phyloP scores from a whole-genome alignment of 2,797 vertebrate species.

The Gadopsis bispinosus region DNA sequence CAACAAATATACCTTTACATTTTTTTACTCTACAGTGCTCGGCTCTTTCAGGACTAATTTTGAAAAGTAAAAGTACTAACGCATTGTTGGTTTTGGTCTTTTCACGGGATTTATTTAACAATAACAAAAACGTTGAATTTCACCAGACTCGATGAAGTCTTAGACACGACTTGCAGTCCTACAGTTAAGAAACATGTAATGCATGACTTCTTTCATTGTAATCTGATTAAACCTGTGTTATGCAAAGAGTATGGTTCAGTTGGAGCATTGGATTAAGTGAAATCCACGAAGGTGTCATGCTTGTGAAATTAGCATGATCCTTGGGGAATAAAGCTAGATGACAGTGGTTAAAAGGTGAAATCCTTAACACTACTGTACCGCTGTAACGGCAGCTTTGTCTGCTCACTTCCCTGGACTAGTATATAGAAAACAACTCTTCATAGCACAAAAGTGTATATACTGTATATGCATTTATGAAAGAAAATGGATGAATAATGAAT shows the following conservation, averaged over 20 bases:
- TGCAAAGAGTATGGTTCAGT: background rate
- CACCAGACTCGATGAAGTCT: no score
- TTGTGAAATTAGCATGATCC: background rate
- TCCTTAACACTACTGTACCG: background rate
- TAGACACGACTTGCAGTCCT: background rate
- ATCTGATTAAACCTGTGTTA: background rate
- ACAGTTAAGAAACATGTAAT: background rate
- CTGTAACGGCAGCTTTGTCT: background rate
- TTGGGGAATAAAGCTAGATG: background rate
- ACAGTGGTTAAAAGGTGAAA: constrained; percentile 4
- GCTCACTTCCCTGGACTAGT: background rate
- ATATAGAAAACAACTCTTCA: background rate
- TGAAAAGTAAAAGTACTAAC: no score
- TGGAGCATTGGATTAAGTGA: background rate
- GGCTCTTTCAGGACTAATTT: background rate
- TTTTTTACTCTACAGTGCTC: no score
- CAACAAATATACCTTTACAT: background rate
- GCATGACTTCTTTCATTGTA: no score
- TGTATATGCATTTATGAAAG: background rate
- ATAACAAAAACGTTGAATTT: background rate
- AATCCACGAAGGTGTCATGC: background rate
- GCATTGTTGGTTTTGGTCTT: background rate
- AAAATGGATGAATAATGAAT: constrained; percentile 21
- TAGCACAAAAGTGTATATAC: background rate
- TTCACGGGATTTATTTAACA: background rate